Evolutionary conservation across 2,113 vertebrate genomes (phyloP), one percentile per base, ranked within the genome.

Genomic region (Uria aalge): DNA sequence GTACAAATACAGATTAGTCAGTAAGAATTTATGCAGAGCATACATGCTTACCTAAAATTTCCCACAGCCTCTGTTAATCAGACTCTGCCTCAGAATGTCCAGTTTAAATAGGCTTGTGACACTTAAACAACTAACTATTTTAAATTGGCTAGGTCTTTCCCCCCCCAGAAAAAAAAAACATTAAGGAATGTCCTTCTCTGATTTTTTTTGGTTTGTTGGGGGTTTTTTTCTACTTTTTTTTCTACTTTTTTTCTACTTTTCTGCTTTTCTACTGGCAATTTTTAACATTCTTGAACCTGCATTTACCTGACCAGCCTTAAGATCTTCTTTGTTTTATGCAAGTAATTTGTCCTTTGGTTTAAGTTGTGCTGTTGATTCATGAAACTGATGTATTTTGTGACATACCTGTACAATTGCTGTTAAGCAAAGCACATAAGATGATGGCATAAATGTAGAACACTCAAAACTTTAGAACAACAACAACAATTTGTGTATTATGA

Each of bases 121-220:
- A 74, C 6, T 86, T 79, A 50, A 55, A 30, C 12, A 76, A 12
- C 11, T 63, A 76, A 12, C 11, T 63, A 19, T n/a, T 68, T 75
- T 29, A 41, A 75, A 75, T 11, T 22, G 6, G 41, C 8, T 34
- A 11, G 0, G 0, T 18, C 13, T 38, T 62, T 48, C 16, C 13
- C 4, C 21, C 7, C 47, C 1, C 0, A 2, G 68, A 87, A 72
- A 4, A 87, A 72, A 4, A 59, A 87, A 55, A 2, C 2, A n/a
- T 22, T 45, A 74, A 75, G 4, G 15, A 50, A 40, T 32, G 2
- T 48, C 11, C 2, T 69, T 38, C 12, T 84, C 4, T 22, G 12
- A 16, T 24, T 19, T 27, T 29, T 20, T 23, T 34, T 11, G 5
- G 21, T 4, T 32, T 55, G 43, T 68, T 71, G 11, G 21, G 41